Base-by-base conservation (phyloP, 1,140 invertebrate species). In the Scaptomyza graminum region DNA sequence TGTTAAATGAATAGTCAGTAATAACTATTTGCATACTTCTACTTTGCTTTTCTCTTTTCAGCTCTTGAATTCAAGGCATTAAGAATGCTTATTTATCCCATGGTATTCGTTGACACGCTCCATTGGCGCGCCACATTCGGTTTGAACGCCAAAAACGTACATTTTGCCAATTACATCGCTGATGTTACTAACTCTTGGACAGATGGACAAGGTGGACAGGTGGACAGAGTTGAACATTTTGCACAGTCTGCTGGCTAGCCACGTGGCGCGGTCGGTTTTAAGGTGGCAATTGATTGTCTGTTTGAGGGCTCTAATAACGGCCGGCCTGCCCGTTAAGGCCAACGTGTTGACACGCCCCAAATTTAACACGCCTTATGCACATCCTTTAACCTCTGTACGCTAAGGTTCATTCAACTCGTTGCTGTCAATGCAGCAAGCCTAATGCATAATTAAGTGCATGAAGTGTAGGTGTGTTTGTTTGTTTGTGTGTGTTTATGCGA, bases 401-500 rank as follows among this genome's bases (percentile, higher is more conserved):
- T 3, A 28, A 66, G 81, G 81, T 64, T 77, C 77, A 66, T 71
- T 87, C 77, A 85, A 81, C 81, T 62, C 22, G 13, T 37, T 34
- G 3, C 34, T 84, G 65, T 77, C 77, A 85, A 73, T 81, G 72
- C 76, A 66, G 79, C 74, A 46, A 41, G 59, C 59, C 73, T 88
- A 88, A 88, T 88, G 83, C 83, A 88, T 88, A 88, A 88, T 88
- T 88, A 88, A 88, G 83, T 88, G 73, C 51, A 60, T 43, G 16
- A 57, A 55, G 50, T 34, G 50, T 34, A 15, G 60, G 52, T 39
- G 61, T 70, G 60, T 51, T 34, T 68, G 54, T 77, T 70, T 22
- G 16, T 51, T 41, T 50, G 34, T 34, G 9, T 60, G 60, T 56
- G 51, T 28, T 31, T 43, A 31, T 60, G 25, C 37, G 52, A 22